Conservation (phyloP, 2,888 invertebrate species). For the Ptilodon capucinus region DNA sequence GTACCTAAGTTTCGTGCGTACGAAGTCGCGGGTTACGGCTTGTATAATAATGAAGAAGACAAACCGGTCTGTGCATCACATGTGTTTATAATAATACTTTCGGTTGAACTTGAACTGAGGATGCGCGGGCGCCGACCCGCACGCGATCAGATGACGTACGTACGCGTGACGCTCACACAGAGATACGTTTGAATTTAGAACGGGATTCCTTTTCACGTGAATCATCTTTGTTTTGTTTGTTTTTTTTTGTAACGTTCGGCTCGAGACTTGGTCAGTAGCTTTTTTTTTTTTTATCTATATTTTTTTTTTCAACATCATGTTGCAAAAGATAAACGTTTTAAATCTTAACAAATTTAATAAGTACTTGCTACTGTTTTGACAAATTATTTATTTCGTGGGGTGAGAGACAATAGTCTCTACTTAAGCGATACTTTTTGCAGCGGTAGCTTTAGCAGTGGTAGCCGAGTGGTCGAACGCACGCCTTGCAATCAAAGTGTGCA, state of each 20-base stretch:
- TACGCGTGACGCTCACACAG: background rate
- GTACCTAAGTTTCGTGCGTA: too few species aligned
- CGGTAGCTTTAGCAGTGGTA: too few species aligned
- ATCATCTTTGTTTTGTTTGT: background rate
- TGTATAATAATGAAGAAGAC: background rate
- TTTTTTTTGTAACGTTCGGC: background rate
- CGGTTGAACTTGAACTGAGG: slow-evolving; percentile 16
- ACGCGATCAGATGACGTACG: background rate
- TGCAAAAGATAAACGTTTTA: too few species aligned
- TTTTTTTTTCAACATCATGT: background rate
- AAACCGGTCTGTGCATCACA: slow-evolving; percentile 2
- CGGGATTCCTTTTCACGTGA: background rate
- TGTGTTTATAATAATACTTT: slow-evolving; percentile 4
- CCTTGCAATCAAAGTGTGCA: too few species aligned
- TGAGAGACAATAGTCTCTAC: too few species aligned
- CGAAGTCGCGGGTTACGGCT: too few species aligned
- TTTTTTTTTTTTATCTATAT: background rate
- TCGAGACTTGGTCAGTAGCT: background rate
- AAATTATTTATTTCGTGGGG: too few species aligned
- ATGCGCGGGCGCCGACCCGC: slow-evolving; percentile 11
- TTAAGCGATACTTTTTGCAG: too few species aligned
- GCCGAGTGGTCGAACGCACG: too few species aligned
- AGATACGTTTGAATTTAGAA: slow-evolving; percentile 1
- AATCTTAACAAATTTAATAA: too few species aligned
- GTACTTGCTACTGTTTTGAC: too few species aligned